Evolutionary conservation across 2,888 invertebrate species (phyloP).

Genomic region (Scaptomyza tumidula): DNA sequence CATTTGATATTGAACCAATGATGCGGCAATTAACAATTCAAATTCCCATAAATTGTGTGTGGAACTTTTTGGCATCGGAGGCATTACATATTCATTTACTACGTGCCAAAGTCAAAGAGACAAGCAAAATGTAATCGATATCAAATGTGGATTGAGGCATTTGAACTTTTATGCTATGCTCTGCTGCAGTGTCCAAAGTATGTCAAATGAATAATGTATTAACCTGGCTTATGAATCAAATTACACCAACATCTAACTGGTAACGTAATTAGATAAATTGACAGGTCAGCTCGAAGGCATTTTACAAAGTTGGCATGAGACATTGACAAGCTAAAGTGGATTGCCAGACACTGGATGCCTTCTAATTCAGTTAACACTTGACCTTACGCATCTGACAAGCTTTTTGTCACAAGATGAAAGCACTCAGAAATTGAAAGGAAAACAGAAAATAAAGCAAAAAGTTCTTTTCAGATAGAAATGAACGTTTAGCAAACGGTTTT

Average conservation of each 20-base stretch:
- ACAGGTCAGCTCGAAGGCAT: not conserved
- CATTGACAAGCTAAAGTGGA: not conserved
- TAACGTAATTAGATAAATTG: conserved; percentile 20
- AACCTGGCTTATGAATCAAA: conserved; percentile 24
- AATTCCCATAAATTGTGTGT: conserved; percentile 46
- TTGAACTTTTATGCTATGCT: conserved; percentile 15
- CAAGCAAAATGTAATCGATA: conserved; percentile 35
- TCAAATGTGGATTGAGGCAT: conserved; percentile 28
- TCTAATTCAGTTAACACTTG: conserved; percentile 1
- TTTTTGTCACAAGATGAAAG: not conserved
- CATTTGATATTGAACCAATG: conserved; percentile 54
- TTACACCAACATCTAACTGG: not conserved
- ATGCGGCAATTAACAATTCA: conserved; percentile 45
- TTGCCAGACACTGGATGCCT: conserved; percentile 8
- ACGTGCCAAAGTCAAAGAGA: conserved; percentile 58
- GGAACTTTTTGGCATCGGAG: conserved; percentile 30
- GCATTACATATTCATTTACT: conserved; percentile 60
- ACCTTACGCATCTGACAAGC: not conserved
- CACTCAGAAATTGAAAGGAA: not conserved
- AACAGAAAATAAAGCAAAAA: not conserved
- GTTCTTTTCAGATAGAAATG: not conserved
- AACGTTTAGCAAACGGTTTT: not conserved
- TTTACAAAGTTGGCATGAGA: conserved; percentile 1
- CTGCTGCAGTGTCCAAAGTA: conserved; percentile 21
- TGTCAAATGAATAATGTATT: conserved; percentile 56